Percentiles rank a stretch among this genome's conserved stretches.
Conservation (phyloP, 2,888 invertebrate genomes). For the Athalia cordata region DNA sequence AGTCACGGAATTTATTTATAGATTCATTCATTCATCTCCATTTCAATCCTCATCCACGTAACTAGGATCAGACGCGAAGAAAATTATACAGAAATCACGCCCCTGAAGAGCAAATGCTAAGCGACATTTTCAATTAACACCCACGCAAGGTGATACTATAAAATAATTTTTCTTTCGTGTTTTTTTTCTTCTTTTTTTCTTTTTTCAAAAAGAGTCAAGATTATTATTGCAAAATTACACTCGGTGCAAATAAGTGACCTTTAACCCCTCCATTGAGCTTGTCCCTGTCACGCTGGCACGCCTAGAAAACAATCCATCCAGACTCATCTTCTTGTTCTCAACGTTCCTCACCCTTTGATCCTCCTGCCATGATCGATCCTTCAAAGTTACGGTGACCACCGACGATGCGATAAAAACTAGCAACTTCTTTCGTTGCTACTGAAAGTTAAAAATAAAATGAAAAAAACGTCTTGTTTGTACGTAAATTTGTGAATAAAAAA, state of each 20-base stretch:
- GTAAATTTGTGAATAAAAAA: too few species aligned
- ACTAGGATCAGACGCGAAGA: neutral
- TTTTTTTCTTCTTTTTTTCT: conserved; percentile 5
- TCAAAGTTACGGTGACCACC: conserved; percentile 30
- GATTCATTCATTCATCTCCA: neutral
- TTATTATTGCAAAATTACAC: conserved; percentile 19
- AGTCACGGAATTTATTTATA: too few species aligned
- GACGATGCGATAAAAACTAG: neutral
- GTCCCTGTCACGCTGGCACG: conserved; percentile 42
- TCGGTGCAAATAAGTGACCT: conserved; percentile 40
- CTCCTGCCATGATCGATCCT: conserved; percentile 13
- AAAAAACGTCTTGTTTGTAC: neutral
- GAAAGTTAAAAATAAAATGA: conserved; percentile 8
- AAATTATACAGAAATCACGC: neutral
- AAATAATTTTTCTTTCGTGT: too few species aligned
- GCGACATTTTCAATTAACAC: too few species aligned
- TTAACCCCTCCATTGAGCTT: conserved; percentile 33
- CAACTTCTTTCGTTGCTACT: neutral
- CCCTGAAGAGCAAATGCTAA: neutral
- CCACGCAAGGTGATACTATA: too few species aligned
- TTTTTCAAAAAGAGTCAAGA: conserved; percentile 4
- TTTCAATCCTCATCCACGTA: neutral
- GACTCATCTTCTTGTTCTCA: conserved; percentile 38
- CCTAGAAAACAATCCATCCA: conserved; percentile 44
- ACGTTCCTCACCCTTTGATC: conserved; percentile 23